Conservation (phyloP, 2,113 vertebrate species). For the Pithys albifrons region DNA sequence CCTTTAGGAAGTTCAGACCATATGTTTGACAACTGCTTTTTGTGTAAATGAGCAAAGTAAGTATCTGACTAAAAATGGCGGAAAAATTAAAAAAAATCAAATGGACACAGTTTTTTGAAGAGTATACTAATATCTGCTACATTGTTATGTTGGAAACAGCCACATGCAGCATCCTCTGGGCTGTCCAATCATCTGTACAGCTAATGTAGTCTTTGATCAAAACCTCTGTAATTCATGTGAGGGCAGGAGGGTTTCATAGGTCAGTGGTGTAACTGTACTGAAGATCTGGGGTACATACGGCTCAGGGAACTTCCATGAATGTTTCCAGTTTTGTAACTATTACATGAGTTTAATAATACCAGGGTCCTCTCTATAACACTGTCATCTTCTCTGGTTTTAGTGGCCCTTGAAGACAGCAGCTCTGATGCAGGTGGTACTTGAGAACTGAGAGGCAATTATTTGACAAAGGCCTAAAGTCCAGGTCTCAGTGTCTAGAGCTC, state of each 20-base stretch:
- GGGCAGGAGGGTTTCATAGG: neutral
- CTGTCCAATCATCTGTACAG: neutral
- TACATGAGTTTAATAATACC: neutral
- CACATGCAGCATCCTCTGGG: neutral
- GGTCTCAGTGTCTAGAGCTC: neutral
- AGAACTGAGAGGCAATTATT: neutral
- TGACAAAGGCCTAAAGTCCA: fast-evolving
- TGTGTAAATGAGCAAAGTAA: neutral
- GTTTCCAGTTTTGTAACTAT: neutral
- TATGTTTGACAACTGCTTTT: neutral
- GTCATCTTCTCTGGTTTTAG: neutral
- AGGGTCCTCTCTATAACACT: neutral
- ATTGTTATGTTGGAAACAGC: neutral
- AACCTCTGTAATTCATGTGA: neutral
- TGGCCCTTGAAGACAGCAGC: neutral
- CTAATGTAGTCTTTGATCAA: neutral
- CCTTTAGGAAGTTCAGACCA: neutral
- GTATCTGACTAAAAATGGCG: neutral
- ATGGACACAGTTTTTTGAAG: neutral
- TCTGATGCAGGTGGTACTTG: neutral
- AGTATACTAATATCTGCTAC: neutral
- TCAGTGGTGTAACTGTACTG: no score
- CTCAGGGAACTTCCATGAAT: neutral
- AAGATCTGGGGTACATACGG: neutral
- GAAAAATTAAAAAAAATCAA: neutral